Percentiles rank a stretch among this genome's conserved stretches.
phyloP scores from a whole-genome alignment of 2,888 invertebrate genomes.

The Cataglyphis altisquamis region DNA sequence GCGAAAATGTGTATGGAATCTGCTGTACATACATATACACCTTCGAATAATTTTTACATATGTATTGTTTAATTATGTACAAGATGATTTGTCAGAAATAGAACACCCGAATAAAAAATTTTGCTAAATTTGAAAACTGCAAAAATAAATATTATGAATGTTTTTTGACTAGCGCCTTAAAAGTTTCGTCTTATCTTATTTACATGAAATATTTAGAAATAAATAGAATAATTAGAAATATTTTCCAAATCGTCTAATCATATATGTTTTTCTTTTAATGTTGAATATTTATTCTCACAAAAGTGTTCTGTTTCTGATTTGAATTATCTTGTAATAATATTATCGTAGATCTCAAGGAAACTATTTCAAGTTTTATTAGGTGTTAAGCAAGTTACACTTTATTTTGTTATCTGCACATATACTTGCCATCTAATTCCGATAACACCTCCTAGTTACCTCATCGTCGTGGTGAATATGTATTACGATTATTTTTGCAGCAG shows the following conservation, averaged over 20 bases:
- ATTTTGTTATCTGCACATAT: slow-evolving; percentile 76
- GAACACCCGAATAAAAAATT: slow-evolving; percentile 1
- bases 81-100: neutral
- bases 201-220: neutral
- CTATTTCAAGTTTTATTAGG: slow-evolving; percentile 70
- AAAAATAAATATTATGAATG: neutral
- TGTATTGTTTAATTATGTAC: slow-evolving; percentile 26
- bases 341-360: slow-evolving; percentile 66
- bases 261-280: slow-evolving; percentile 6
- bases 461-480: slow-evolving; percentile 32
- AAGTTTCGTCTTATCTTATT: neutral
- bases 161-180: neutral
- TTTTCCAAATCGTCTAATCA: neutral
- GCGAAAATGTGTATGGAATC: neutral
- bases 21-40: slow-evolving; percentile 12
- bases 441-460: slow-evolving; percentile 40
- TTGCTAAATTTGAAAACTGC: neutral
- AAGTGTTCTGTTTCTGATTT: neutral
- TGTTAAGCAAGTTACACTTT: slow-evolving; percentile 70
- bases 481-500: slow-evolving; percentile 34
- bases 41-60: slow-evolving; percentile 37
- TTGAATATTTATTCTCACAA: neutral
- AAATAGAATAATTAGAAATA: too few relatives aligned
- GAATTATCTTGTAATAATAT: neutral
- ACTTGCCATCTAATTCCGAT: slow-evolving; percentile 73